phyloP scores from a whole-genome alignment of 2,113 vertebrate genomes.

The Notarius lentiginosus region DNA sequence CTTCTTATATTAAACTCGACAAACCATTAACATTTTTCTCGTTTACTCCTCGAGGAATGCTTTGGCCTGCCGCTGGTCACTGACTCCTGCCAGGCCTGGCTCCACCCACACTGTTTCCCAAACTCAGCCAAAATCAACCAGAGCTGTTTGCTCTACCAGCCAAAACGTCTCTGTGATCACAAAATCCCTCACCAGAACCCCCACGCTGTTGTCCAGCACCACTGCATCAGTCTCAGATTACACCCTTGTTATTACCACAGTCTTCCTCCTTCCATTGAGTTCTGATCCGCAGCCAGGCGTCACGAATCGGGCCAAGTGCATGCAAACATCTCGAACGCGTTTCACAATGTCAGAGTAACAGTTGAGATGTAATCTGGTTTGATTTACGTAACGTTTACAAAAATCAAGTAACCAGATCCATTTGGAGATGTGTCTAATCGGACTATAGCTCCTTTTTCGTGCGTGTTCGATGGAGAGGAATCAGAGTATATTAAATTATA shows the following conservation, averaged over 20 bases:
- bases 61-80: slow-evolving; percentile 23
- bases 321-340: background rate
- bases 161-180: slow-evolving; percentile 52
- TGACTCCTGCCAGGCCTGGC: slow-evolving; percentile 39
- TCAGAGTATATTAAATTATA: background rate
- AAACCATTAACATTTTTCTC: background rate
- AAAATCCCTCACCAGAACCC: slow-evolving; percentile 52
- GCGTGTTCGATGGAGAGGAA: background rate
- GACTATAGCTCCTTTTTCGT: background rate
- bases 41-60: background rate
- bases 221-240: slow-evolving; percentile 62
- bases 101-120: slow-evolving; percentile 27
- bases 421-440: background rate
- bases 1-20: background rate
- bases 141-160: slow-evolving; percentile 48
- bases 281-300: slow-evolving; percentile 10
- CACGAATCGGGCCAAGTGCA: background rate
- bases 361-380: background rate
- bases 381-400: background rate
- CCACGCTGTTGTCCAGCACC: slow-evolving; percentile 54
- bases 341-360: background rate
- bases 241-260: slow-evolving; percentile 53
- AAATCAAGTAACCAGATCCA: background rate
- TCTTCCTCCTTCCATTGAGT: slow-evolving; percentile 23
- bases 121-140: slow-evolving; percentile 60